Base-by-base conservation (phyloP, 2,797 vertebrate genomes). In the Arctocebus calabarensis region DNA sequence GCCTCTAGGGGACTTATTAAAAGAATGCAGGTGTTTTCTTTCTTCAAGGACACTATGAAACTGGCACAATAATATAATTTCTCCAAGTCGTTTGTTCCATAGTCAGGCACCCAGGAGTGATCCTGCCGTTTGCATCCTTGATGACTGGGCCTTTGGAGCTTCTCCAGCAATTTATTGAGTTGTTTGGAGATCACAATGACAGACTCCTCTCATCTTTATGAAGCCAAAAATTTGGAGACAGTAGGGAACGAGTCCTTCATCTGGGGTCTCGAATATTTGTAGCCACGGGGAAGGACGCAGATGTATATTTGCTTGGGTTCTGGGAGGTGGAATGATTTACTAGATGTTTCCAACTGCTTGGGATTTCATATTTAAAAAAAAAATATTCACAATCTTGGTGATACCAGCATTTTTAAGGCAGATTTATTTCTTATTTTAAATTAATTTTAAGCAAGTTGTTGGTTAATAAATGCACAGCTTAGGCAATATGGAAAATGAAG, bases 1-100 rank as follows among this genome's bases (percentile, higher is more conserved):
- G 95, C 68, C 62, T 96, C 88, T 0, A 0, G 81, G 94, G 91
- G 34, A 14, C 82, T 95, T 96, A 86, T 83, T 94, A 92, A 86
- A 87, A 61, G 55, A 96, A 88, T 88, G 91, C 91, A 92, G 90
- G 89, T 86, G 87, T 81, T 94, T 92, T 91, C 57, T 94, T 87
- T 85, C 73, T 73, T 84, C 52, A 34, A 5, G 0, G 2, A 78
- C 23, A 55, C 78, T 83, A 55, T 70, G 87, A 95, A 93, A 85
- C 92, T 71, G 88, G 81, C 70, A 70, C 19, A 2, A 81, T 89
- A 70, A 91, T 78, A 45, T 68, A 91, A 94, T 95, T 96, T 95
- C 79, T 79, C 64, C 14, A 71, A 83, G 86, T 34, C 86, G 64
- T 94, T 87, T 79, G 48, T 92, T 90, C 82, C 8, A 0, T 55